Percentiles rank a stretch among this genome's conserved stretches.
These are phyloP conservation scores for Aspidiotus rigidus DNA, from an alignment of 2,888 invertebrate genomes.

Conservation along the genomic window DNA sequence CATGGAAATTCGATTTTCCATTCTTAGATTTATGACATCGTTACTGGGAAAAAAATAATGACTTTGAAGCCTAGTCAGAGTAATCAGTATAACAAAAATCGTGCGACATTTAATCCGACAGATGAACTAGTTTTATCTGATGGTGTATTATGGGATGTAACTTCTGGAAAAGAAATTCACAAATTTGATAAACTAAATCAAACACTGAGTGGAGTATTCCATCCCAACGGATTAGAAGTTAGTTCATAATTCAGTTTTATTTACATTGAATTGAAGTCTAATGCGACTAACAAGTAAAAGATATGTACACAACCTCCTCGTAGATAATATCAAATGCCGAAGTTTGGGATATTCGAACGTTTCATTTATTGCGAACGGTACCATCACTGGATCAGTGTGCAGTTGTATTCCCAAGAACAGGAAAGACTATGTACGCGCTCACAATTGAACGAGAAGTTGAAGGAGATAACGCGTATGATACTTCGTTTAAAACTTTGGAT, in stretches of 20 bases:
- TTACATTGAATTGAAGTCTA: neutral
- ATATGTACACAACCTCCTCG: neutral
- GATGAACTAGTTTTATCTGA: conserved; percentile 92
- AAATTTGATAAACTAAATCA: conserved; percentile 97
- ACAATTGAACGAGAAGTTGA: conserved; percentile 64
- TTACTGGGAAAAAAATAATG: conserved; percentile 63
- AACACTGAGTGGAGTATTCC: conserved; percentile 87
- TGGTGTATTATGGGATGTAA: conserved; percentile 90
- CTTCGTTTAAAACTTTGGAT: conserved; percentile 91
- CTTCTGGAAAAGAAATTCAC: conserved; percentile 77
- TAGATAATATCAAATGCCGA: conserved; percentile 92
- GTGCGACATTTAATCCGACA: conserved; percentile 86
- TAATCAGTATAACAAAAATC: conserved; percentile 87
- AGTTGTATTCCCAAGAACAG: conserved; percentile 77
- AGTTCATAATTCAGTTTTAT: conserved; percentile 35
- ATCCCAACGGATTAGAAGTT: conserved; percentile 89
- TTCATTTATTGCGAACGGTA: conserved; percentile 86
- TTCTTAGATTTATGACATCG: conserved; percentile 74
- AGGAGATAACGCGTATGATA: conserved; percentile 63
- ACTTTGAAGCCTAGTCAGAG: conserved; percentile 70
- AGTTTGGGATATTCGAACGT: conserved; percentile 95
- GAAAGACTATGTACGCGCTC: conserved; percentile 80
- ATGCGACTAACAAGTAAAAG: neutral
- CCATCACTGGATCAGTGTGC: conserved; percentile 85
- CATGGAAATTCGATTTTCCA: conserved; percentile 34